These are phyloP conservation scores for Ia io DNA, from an alignment of 2,113 vertebrate species.

Conservation along the genomic window DNA sequence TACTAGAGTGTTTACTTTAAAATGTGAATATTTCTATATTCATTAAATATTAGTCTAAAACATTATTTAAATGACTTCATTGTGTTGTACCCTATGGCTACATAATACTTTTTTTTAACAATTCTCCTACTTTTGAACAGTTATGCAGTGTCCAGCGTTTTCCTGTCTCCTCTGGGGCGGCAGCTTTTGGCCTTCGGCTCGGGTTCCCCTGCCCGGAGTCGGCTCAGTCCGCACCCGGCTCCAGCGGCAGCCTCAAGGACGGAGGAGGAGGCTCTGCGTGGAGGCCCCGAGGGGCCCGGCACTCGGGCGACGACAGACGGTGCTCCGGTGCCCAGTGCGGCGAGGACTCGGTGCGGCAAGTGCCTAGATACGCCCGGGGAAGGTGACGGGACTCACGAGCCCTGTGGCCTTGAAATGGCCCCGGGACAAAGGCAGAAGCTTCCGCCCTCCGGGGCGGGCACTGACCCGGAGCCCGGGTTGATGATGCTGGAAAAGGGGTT, in stretches of 20 bases:
- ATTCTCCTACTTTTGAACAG: background rate
- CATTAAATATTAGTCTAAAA: background rate
- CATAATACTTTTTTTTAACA: background rate
- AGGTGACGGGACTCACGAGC: background rate
- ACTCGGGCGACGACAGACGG: background rate
- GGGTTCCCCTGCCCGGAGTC: background rate
- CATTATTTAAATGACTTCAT: background rate
- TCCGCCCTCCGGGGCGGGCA: too few relatives aligned
- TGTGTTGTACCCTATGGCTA: background rate
- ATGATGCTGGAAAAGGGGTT: background rate
- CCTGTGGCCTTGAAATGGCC: background rate
- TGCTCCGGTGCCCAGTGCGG: background rate
- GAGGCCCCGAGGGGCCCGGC: background rate
- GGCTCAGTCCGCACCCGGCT: background rate
- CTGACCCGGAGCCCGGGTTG: background rate
- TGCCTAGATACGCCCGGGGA: background rate
- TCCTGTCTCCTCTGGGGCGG: background rate
- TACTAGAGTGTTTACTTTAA: background rate
- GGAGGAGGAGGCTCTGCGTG: background rate
- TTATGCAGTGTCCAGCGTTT: background rate
- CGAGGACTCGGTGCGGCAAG: accelerated
- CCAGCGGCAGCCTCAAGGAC: background rate
- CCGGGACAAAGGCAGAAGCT: background rate
- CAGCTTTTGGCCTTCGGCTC: background rate
- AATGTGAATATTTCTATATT: background rate